Percentiles rank a stretch among this genome's conserved stretches.
Evolutionary conservation across 2,888 invertebrate genomes (phyloP).

Genomic region (Rhingia rostrata): DNA sequence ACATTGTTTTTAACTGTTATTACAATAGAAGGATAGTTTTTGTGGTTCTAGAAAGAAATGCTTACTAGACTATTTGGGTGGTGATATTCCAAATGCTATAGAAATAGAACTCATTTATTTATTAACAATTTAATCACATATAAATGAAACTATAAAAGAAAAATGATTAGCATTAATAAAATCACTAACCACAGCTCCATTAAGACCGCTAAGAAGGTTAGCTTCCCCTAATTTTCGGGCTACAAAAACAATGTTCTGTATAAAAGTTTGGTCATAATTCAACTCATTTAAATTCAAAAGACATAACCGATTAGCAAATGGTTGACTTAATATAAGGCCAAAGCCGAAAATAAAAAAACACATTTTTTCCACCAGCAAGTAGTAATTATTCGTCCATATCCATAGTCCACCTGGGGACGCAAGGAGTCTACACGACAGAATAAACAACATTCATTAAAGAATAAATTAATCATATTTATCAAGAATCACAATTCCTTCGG

Average conservation of each 20-base stretch:
- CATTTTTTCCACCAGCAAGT: conserved; percentile 14
- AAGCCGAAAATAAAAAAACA: not conserved
- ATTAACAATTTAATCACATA: too few relatives aligned
- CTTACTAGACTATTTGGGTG: too few relatives aligned
- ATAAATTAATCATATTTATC: conserved; percentile 44
- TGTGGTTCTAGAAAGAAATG: too few relatives aligned
- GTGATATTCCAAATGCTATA: too few relatives aligned
- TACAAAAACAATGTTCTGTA: not conserved
- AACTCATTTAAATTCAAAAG: conserved; percentile 37
- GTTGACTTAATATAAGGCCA: conserved; percentile 12
- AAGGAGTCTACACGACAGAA: conserved; percentile 22
- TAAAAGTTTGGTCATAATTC: conserved; percentile 16
- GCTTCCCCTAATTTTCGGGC: not conserved
- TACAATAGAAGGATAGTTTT: too few relatives aligned
- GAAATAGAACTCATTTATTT: too few relatives aligned
- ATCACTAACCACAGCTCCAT: too few relatives aligned
- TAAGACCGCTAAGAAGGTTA: too few relatives aligned
- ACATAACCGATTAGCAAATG: conserved; percentile 31
- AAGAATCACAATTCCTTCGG: conserved; percentile 24
- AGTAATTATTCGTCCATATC: conserved; percentile 45
- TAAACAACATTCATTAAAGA: conserved; percentile 14
- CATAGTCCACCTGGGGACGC: not conserved
- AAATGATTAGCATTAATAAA: too few relatives aligned
- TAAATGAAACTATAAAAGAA: too few relatives aligned
- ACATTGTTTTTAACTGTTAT: too few relatives aligned